Conservation (phyloP, 2,113 vertebrate genomes). For the Halichoeres trimaculatus region DNA sequence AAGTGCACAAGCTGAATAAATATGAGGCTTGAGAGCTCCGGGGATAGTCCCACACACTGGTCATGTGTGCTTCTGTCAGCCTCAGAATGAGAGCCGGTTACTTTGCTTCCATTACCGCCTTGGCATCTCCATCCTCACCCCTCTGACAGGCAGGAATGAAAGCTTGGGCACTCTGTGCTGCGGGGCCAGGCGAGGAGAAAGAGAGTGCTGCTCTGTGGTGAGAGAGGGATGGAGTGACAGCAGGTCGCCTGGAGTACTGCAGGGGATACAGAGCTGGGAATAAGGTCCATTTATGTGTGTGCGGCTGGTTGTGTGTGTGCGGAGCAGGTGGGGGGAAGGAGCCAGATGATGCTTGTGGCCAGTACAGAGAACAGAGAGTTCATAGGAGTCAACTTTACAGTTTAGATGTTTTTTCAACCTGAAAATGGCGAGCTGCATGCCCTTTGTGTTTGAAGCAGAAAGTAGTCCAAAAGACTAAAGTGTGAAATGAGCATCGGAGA, state of each 20-base stretch:
- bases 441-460: neutral
- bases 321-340: slow-evolving; percentile 4
- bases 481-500: too few relatives aligned
- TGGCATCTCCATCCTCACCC: slow-evolving; percentile 44
- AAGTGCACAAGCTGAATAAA: slow-evolving; percentile 11
- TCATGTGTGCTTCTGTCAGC: slow-evolving; percentile 53
- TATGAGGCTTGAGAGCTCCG: slow-evolving; percentile 5
- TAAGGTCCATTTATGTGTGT: slow-evolving; percentile 38
- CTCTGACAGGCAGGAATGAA: slow-evolving; percentile 63
- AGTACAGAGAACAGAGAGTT: neutral
- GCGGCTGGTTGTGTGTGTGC: neutral
- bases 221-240: slow-evolving; percentile 37
- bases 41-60: slow-evolving; percentile 17
- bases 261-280: slow-evolving; percentile 46
- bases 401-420: neutral
- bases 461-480: too few relatives aligned
- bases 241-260: slow-evolving; percentile 35
- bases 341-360: slow-evolving; percentile 4
- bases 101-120: slow-evolving; percentile 63
- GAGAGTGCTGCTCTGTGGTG: slow-evolving; percentile 31
- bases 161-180: slow-evolving; percentile 41
- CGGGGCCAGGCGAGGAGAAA: slow-evolving; percentile 32
- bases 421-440: neutral
- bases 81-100: slow-evolving; percentile 40
- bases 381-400: slow-evolving; percentile 11